Base-by-base conservation (phyloP, 2,888 invertebrate species). In the Lithophane socia region DNA sequence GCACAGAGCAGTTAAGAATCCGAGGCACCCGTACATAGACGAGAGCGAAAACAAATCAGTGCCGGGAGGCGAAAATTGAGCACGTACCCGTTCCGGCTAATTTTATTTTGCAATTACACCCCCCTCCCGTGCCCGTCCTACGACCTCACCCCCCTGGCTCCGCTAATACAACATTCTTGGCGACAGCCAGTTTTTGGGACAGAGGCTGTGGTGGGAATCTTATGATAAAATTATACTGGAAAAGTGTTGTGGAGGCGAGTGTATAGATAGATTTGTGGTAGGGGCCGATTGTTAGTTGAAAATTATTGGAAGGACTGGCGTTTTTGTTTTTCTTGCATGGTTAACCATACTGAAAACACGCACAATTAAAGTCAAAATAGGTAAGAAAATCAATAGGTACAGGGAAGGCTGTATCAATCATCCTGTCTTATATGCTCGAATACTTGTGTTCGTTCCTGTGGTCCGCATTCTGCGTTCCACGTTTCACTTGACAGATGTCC, bases 41-140 rank as follows among this genome's bases (percentile, higher is more conserved):
- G 91, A 93, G 94, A 93, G 91, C 93, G 95, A 96, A 96, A 96
- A 96, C 96, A 96, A 96, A 96, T 96, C 96, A 96, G 96, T 93
- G 95, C 94, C 89, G 95, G 96, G 96, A 95, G 96, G 96, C 96
- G 95, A 95, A 96, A 96, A 96, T 96, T 96, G 96, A 96, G 96
- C 96, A 96, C 96, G 96, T 96, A 96, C 95, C 96, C 95, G 95
- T 96, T 96, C 96, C 92, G 94, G 96, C 96, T 96, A 96, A 96
- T 96, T 96, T 96, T 96, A 96, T 96, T 96, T 96, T 96, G 96
- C 96, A 96, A 96, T 96, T 96, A 96, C 96, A 94, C 95, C 96
- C 95, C 95, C 92, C 91, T 86, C 87, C 87, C 86, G 82, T 75
- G 74, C 83, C 88, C 87, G 75, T 86, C 79, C 86, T 85, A 75